Evolutionary conservation across 2,113 vertebrate genomes (phyloP).

Genomic region (Taurulus bubalis): DNA sequence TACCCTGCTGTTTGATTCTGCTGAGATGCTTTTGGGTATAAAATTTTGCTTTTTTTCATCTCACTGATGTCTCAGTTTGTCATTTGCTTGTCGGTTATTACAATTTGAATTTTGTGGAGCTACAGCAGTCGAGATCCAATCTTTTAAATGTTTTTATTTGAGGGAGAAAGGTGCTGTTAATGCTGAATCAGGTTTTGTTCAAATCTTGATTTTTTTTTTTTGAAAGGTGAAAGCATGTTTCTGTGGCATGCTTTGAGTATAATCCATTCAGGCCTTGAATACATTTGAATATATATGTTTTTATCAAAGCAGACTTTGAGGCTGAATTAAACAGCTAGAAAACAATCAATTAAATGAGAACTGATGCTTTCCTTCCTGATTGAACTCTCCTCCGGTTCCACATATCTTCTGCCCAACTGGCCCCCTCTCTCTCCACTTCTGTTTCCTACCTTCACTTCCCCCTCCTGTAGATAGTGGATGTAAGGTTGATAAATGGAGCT

Average conservation of each 20-base stretch:
- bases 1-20: slow-evolving; percentile 8
- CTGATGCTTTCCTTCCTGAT: slow-evolving; percentile 18
- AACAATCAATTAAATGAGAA: slow-evolving; percentile 22
- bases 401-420: slow-evolving; percentile 7
- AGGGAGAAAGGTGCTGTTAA: slow-evolving; percentile 19
- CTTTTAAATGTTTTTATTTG: slow-evolving; percentile 23
- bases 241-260: slow-evolving; percentile 1
- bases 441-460: slow-evolving; percentile 43
- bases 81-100: slow-evolving; percentile 35
- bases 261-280: slow-evolving; percentile 6
- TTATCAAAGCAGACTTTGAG: slow-evolving; percentile 19
- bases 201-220: slow-evolving; percentile 15
- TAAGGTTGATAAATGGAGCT: slow-evolving; percentile 86
- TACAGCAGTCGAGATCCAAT: background rate
- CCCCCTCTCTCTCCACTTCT: slow-evolving; percentile 12
- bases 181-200: slow-evolving; percentile 3
- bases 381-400: slow-evolving; percentile 10
- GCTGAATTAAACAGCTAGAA: slow-evolving; percentile 10
- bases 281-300: slow-evolving; percentile 12
- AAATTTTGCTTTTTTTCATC: slow-evolving; percentile 2
- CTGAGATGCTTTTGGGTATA: slow-evolving; percentile 35
- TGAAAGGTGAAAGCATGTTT: slow-evolving; percentile 4
- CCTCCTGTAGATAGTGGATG: slow-evolving; percentile 67
- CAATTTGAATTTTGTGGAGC: slow-evolving; percentile 14
- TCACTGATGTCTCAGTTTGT: slow-evolving; percentile 33